A percentile compares a stretch with the other conserved stretches of the same genome.
These are phyloP conservation scores for Salvelinus alpinus DNA, from an alignment of 2,113 vertebrate species.

Conservation along the genomic window DNA sequence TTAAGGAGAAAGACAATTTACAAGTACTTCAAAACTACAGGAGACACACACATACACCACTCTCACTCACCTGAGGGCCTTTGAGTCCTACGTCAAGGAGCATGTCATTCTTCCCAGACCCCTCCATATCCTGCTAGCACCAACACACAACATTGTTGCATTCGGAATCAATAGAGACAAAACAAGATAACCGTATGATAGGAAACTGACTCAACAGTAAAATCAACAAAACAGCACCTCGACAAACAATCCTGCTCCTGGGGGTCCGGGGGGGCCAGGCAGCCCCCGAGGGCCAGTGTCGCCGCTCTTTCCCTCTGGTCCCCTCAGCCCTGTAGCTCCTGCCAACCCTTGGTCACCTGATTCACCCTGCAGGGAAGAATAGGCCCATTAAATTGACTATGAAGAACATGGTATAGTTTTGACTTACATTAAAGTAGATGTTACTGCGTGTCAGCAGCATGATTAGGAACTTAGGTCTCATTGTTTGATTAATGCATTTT, in stretches of 20 bases:
- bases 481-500: no score
- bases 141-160: not conserved
- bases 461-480: no score
- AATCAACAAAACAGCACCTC: conserved; percentile 73
- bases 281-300: conserved; percentile 79
- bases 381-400: not conserved
- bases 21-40: not conserved
- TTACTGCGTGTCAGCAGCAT: not conserved
- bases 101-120: conserved; percentile 75
- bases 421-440: no score
- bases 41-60: not conserved
- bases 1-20: not conserved
- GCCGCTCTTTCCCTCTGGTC: conserved; percentile 78
- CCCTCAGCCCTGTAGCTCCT: conserved; percentile 76
- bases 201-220: not conserved
- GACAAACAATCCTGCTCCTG: conserved; percentile 68
- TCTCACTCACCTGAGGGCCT: conserved; percentile 69
- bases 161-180: not conserved
- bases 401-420: no score
- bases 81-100: conserved; percentile 57
- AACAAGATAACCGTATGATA: not conserved
- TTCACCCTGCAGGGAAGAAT: conserved; percentile 77
- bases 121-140: conserved; percentile 81
- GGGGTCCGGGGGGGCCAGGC: conserved; percentile 79
- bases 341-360: conserved; percentile 70